Conservation (phyloP, 2,888 invertebrate genomes). For the Muscina levida region DNA sequence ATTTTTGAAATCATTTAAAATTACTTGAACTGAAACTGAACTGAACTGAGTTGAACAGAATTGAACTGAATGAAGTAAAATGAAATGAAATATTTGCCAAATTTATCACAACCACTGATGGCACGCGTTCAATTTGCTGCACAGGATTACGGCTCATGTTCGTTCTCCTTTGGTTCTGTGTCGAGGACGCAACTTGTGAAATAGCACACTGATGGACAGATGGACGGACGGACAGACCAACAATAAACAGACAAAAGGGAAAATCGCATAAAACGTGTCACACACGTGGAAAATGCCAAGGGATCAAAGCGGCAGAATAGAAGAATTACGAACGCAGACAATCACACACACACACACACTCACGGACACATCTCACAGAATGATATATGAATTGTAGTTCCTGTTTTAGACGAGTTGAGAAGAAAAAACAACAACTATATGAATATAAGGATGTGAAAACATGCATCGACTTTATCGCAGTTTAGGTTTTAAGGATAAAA, state of each 20-base stretch:
- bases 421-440: neutral
- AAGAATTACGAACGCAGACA: slow-evolving; percentile 47
- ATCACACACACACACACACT: neutral
- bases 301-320: slow-evolving; percentile 65
- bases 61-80: slow-evolving; percentile 6
- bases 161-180: slow-evolving; percentile 13
- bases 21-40: neutral
- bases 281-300: slow-evolving; percentile 77
- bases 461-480: slow-evolving; percentile 15
- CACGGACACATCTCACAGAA: neutral
- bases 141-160: slow-evolving; percentile 54
- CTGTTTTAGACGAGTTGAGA: slow-evolving; percentile 16
- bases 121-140: slow-evolving; percentile 65
- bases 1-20: slow-evolving; percentile 3
- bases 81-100: slow-evolving; percentile 46
- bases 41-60: slow-evolving; percentile 9
- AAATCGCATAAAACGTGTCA: slow-evolving; percentile 73
- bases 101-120: slow-evolving; percentile 62
- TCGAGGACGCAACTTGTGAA: slow-evolving; percentile 12
- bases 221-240: slow-evolving; percentile 24
- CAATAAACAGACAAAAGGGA: slow-evolving; percentile 29
- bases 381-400: slow-evolving; percentile 36
- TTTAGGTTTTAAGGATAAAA: neutral
- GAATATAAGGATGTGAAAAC: neutral
- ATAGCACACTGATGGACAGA: slow-evolving; percentile 1